phyloP scores from a whole-genome alignment of 1,140 invertebrate genomes.

The Leptinotarsa lineolata region DNA sequence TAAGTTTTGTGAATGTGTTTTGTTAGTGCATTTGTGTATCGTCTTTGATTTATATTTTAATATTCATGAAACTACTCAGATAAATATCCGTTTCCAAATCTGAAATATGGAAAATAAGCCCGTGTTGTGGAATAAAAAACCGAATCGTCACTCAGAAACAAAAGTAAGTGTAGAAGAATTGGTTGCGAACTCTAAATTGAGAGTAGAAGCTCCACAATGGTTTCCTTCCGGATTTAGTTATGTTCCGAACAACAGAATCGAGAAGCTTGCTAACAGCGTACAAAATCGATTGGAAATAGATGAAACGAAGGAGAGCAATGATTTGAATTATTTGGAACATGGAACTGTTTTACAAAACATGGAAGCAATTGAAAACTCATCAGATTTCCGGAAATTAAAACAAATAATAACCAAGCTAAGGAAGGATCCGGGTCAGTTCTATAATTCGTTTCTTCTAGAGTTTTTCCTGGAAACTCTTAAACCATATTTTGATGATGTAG shows the following conservation, averaged over 20 bases:
- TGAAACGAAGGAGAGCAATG: constrained; percentile 14
- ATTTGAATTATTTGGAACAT: background rate
- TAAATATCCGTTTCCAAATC: background rate
- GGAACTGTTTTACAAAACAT: background rate
- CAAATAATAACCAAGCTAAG: constrained; percentile 47
- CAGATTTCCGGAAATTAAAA: constrained; percentile 40
- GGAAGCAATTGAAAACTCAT: constrained; percentile 21
- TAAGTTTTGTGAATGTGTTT: constrained; percentile 21
- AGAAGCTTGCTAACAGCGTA: constrained; percentile 21
- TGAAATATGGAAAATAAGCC: background rate
- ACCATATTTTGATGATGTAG: constrained; percentile 45
- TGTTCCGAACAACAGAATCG: constrained; percentile 5
- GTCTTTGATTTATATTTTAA: background rate
- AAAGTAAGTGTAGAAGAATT: constrained; percentile 2
- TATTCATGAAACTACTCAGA: constrained; percentile 14
- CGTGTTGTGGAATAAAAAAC: constrained; percentile 10
- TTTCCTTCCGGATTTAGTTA: constrained; percentile 20
- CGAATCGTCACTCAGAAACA: background rate
- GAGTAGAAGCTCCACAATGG: constrained; percentile 38
- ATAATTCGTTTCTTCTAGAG: constrained; percentile 48
- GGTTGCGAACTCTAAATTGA: constrained; percentile 33
- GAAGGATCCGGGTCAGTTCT: constrained; percentile 53
- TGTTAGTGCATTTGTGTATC: background rate
- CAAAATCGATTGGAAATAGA: constrained; percentile 32
- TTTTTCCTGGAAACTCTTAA: constrained; percentile 49